phyloP scores from a whole-genome alignment of 1,140 invertebrate genomes.

The Phortica variegata region DNA sequence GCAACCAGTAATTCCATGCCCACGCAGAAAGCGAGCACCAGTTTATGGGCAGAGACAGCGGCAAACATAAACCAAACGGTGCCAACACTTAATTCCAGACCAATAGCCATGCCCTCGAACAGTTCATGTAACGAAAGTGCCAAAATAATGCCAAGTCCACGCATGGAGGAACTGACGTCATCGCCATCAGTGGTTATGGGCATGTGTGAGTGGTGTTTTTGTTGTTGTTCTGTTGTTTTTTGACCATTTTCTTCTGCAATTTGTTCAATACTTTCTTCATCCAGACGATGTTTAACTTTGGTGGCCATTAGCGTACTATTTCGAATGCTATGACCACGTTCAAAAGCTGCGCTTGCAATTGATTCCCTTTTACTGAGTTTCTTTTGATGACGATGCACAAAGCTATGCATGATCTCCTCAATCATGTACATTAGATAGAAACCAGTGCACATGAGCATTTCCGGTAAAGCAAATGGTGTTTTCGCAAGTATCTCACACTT shows the following conservation, averaged over 20 bases:
- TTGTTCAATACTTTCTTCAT: neutral
- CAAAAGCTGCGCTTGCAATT: slow-evolving; percentile 34
- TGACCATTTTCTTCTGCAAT: neutral
- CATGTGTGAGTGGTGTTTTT: slow-evolving; percentile 51
- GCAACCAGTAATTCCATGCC: slow-evolving; percentile 74
- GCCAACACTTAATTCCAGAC: slow-evolving; percentile 68
- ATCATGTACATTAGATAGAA: slow-evolving; percentile 84
- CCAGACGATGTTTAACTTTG: neutral
- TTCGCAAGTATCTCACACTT: slow-evolving; percentile 57
- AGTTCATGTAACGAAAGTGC: slow-evolving; percentile 88
- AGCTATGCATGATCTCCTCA: slow-evolving; percentile 75
- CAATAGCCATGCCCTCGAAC: slow-evolving; percentile 89
- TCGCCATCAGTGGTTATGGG: slow-evolving; percentile 47
- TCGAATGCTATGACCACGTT: slow-evolving; percentile 33
- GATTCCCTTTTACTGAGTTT: slow-evolving; percentile 29
- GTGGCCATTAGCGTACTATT: slow-evolving; percentile 29
- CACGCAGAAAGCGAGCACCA: slow-evolving; percentile 85
- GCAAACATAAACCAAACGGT: slow-evolving; percentile 81
- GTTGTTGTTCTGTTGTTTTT: slow-evolving; percentile 6
- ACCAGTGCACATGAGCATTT: slow-evolving; percentile 71
- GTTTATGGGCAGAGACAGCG: slow-evolving; percentile 86
- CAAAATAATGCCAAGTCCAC: slow-evolving; percentile 77
- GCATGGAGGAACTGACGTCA: slow-evolving; percentile 60
- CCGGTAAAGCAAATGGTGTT: slow-evolving; percentile 68
- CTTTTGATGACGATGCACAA: slow-evolving; percentile 61